These are phyloP conservation scores for Alectoris magna DNA, from an alignment of 2,797 vertebrate species.

Conservation along the genomic window DNA sequence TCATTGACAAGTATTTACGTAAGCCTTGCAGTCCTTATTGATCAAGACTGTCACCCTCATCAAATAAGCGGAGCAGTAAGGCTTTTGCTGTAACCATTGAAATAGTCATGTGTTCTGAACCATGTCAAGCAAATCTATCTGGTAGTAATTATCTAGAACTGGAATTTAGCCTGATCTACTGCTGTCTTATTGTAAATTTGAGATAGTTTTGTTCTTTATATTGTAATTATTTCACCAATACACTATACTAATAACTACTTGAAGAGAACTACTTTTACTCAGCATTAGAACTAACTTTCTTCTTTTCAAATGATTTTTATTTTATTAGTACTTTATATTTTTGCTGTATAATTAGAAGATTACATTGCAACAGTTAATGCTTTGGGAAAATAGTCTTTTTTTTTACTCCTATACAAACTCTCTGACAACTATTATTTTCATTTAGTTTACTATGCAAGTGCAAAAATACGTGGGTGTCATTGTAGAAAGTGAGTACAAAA, in stretches of 20 bases:
- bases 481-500: not conserved
- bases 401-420: not conserved
- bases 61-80: not conserved
- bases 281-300: not conserved
- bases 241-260: not conserved
- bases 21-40: not conserved
- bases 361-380: not conserved
- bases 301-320: not conserved
- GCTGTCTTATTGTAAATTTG: not conserved
- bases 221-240: conserved; percentile 20
- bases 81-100: not conserved
- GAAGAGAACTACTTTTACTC: not conserved
- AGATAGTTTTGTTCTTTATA: not conserved
- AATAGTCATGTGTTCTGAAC: not conserved
- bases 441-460: not conserved
- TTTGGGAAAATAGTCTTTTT: not conserved
- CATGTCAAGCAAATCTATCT: not conserved
- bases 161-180: not conserved
- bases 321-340: not conserved
- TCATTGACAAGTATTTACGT: not conserved
- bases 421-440: not conserved
- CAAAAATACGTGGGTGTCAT: not conserved
- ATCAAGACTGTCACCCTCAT: conserved; percentile 2
- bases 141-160: not conserved
- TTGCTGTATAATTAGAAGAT: conserved; percentile 23